phyloP scores from a whole-genome alignment of 2,113 vertebrate genomes.

The Rhagologus leucostigma region DNA sequence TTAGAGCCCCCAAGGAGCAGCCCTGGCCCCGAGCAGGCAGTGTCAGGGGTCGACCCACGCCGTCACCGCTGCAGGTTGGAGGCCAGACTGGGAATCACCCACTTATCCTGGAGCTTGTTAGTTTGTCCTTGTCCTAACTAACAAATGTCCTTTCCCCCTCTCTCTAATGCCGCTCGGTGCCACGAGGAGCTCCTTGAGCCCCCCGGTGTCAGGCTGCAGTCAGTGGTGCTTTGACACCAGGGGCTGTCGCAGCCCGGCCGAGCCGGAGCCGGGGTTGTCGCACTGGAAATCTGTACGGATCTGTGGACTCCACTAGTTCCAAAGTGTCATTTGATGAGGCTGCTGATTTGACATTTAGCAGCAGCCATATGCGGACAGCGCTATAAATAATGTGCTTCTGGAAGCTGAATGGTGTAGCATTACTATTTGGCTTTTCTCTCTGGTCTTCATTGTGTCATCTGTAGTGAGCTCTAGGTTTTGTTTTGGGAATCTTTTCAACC shows the following conservation, averaged over 20 bases:
- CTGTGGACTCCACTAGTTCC: constrained; percentile 81
- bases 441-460: constrained; percentile 92
- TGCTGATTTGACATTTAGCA: constrained; percentile 80
- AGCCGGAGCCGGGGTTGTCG: constrained; percentile 18
- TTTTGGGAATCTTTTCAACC: constrained; percentile 83
- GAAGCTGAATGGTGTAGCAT: constrained; percentile 84
- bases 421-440: constrained; percentile 86
- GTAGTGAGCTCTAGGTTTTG: constrained; percentile 94
- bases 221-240: background rate
- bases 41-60: background rate
- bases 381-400: constrained; percentile 74
- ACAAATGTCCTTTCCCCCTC: constrained; percentile 7
- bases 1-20: background rate
- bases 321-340: constrained; percentile 73
- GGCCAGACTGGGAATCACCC: background rate
- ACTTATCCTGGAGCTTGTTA: background rate
- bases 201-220: background rate
- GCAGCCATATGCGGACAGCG: constrained; percentile 71
- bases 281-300: constrained; percentile 70
- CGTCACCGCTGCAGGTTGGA: background rate
- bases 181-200: background rate
- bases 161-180: background rate
- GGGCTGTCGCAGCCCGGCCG: background rate
- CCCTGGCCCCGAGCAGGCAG: background rate
- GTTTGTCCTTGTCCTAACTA: constrained; percentile 49